These are phyloP conservation scores for Pipistrellus pygmaeus DNA, from an alignment of 2,797 vertebrate species.

Conservation along the genomic window DNA sequence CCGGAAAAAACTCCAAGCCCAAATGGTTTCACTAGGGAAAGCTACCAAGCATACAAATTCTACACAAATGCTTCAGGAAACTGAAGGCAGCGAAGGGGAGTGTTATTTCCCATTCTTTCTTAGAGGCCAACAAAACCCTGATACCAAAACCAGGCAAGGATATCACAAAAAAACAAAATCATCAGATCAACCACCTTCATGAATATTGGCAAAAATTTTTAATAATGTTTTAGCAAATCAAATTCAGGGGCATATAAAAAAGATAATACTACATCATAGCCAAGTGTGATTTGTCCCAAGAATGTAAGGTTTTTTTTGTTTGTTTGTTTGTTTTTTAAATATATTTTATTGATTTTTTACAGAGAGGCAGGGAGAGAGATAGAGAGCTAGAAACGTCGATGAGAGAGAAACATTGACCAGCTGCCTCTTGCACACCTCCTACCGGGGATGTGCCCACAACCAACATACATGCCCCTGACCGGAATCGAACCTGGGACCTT, in stretches of 20 bases:
- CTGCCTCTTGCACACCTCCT: too few relatives aligned
- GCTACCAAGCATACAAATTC: slow-evolving; percentile 1
- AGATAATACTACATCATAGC: neutral
- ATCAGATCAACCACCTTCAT: neutral
- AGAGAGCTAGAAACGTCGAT: too few relatives aligned
- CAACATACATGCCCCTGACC: too few relatives aligned
- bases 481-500: too few relatives aligned
- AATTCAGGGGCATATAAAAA: neutral
- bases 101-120: neutral
- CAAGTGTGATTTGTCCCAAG: neutral
- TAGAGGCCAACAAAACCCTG: too few relatives aligned
- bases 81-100: fast-evolving
- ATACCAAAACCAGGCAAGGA: neutral
- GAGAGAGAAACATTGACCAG: too few relatives aligned
- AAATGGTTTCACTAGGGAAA: neutral
- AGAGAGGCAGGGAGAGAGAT: too few relatives aligned
- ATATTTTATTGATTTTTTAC: too few relatives aligned
- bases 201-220: neutral
- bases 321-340: too few relatives aligned
- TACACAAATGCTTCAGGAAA: slow-evolving; percentile 3
- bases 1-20: neutral
- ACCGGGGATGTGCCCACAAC: too few relatives aligned
- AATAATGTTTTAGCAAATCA: neutral
- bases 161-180: neutral
- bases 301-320: neutral